Base-by-base conservation (phyloP, 2,888 invertebrate genomes). In the Andrena bucephala region DNA sequence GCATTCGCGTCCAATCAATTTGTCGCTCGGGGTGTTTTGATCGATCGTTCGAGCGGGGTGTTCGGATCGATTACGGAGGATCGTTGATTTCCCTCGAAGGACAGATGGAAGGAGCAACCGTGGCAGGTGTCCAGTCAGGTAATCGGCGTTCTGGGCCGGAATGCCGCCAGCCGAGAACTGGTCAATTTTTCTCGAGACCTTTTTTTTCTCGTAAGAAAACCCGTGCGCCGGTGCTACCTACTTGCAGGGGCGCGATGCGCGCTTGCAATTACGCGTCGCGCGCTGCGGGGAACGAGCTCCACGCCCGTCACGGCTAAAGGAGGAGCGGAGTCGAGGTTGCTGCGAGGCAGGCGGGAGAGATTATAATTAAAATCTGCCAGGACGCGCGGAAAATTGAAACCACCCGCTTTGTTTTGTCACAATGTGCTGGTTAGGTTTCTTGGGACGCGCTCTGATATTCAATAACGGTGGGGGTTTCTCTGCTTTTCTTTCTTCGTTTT, bases 81-180 rank as follows among this genome's bases (percentile, higher is more conserved):
- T 68, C 36, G 52, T 71, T 31, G 57, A 66, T 82, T 77, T 77
- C 57, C 75, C 57, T 20, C 5, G 62, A 52, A 54, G 63, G 75
- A 59, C 59, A 57, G 36, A 77, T 68, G 16, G 72, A 57, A 67
- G n/a, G 63, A 33, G 10, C 20, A 62, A 27, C n/a, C 48, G 24
- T 27, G 69, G 68, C 65, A 72, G 57, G 77, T 66, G 77, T 75
- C 57, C 50, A 68, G 20, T 10, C 70, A 59, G 57, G 63, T 74
- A 85, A 85, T 89, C 63, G 67, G 66, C 27, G 72, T 77, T 70
- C 50, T 13, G 57, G 57, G 27, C 57, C 52, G 80, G 70, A 83
- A 88, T 80, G 77, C 73, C 67, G 71, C 77, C 80, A 54, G 72
- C 52, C 74, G 33, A 62, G 73, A 60, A 68, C 66, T 13, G 62